phyloP scores from a whole-genome alignment of 92 coral and sea anemone species.

The Phenganax marumi region DNA sequence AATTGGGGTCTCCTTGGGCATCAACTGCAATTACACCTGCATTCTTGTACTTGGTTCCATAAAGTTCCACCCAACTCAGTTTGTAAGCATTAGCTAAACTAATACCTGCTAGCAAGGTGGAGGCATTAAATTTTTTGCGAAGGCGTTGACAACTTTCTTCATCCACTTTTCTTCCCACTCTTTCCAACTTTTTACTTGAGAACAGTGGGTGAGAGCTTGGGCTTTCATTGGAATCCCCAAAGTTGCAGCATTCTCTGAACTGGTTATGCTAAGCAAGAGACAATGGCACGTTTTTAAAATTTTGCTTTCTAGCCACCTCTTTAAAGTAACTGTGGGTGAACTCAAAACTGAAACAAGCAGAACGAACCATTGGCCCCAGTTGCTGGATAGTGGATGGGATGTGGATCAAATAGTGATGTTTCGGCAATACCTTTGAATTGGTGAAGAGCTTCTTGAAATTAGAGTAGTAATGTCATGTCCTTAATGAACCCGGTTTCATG shows the following conservation, averaged over 20 bases:
- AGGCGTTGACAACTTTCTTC: neutral
- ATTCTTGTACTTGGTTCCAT: constrained; percentile 34
- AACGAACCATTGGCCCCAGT: constrained; percentile 25
- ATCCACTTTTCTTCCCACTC: neutral
- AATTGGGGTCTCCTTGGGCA: constrained; percentile 13
- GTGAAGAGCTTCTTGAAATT: constrained; percentile 28
- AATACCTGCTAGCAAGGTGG: constrained; percentile 8
- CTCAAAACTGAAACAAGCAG: constrained; percentile 23
- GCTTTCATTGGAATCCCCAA: constrained; percentile 8
- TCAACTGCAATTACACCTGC: constrained; percentile 13
- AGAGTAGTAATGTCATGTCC: no score
- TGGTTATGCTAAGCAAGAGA: constrained; percentile 21
- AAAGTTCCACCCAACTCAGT: constrained; percentile 11
- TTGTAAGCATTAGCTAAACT: constrained; percentile 9
- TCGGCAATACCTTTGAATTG: constrained; percentile 13
- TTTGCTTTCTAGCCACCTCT: constrained; percentile 26
- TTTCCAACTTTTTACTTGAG: neutral
- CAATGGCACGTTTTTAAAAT: constrained; percentile 27
- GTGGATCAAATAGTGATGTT: constrained; percentile 26
- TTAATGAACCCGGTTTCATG: no score
- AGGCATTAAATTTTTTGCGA: neutral
- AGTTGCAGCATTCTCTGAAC: neutral
- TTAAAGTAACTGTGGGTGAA: constrained; percentile 32
- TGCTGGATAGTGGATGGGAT: constrained; percentile 3
- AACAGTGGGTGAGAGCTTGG: constrained; percentile 17